phyloP scores from a whole-genome alignment of 1,140 invertebrate species.

The Ips typographus region DNA sequence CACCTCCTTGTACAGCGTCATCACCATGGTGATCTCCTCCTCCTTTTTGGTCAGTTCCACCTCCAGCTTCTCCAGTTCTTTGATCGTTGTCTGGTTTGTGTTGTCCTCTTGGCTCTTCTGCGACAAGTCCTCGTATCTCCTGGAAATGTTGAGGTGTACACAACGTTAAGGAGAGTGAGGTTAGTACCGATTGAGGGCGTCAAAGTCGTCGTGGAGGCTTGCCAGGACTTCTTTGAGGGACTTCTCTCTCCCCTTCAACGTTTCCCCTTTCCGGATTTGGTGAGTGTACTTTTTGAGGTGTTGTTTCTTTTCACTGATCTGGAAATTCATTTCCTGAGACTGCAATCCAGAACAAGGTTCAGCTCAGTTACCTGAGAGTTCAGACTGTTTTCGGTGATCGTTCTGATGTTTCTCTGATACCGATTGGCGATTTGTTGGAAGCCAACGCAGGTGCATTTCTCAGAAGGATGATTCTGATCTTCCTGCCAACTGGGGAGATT shows the following conservation, averaged over 20 bases:
- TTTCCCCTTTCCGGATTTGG: constrained; percentile 9
- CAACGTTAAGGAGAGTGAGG: too few relatives aligned
- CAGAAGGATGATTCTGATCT: constrained; percentile 32
- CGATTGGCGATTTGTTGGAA: constrained; percentile 45
- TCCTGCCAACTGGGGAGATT: constrained; percentile 41
- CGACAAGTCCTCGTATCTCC: constrained; percentile 55
- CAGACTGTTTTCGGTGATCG: constrained; percentile 15
- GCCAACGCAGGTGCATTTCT: constrained; percentile 45
- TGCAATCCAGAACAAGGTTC: background rate
- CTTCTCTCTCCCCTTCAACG: constrained; percentile 45
- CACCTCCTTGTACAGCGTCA: constrained; percentile 57
- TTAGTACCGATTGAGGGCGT: constrained; percentile 16
- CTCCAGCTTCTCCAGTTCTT: constrained; percentile 53
- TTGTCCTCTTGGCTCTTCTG: constrained; percentile 45
- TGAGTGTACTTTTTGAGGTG: background rate
- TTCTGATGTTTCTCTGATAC: constrained; percentile 36
- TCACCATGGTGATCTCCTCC: constrained; percentile 56
- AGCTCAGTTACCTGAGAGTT: constrained; percentile 20
- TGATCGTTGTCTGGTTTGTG: constrained; percentile 39
- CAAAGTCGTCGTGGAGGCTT: constrained; percentile 55
- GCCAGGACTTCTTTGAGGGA: constrained; percentile 51
- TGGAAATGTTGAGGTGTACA: constrained; percentile 35
- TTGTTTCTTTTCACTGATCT: background rate
- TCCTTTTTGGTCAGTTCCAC: constrained; percentile 54
- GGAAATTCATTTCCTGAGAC: constrained; percentile 1